Conservation (phyloP, 2,888 invertebrate species). For the Apotomis betuletana region DNA sequence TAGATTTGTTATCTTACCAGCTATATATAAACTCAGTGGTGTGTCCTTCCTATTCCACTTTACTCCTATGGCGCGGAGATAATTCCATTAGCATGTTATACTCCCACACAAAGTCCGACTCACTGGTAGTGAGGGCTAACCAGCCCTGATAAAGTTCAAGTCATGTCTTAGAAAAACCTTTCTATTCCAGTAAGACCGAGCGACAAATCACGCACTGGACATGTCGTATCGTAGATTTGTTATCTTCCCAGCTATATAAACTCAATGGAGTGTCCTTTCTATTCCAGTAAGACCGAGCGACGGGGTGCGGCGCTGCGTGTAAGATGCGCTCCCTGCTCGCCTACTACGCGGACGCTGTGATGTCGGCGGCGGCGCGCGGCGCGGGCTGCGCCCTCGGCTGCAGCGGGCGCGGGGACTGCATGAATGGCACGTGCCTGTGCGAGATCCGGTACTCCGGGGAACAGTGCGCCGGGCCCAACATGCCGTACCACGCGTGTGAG, state of each 20-base stretch:
- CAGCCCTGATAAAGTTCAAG: too few relatives aligned
- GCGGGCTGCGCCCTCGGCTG: slow-evolving; percentile 89
- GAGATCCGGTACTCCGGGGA: slow-evolving; percentile 94
- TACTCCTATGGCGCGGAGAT: too few relatives aligned
- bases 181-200: too few relatives aligned
- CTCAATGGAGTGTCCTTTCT: background rate
- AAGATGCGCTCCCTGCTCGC: slow-evolving; percentile 79
- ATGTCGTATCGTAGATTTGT: too few relatives aligned
- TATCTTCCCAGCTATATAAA: background rate
- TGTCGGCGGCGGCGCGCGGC: slow-evolving; percentile 70
- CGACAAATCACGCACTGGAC: too few relatives aligned
- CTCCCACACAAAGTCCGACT: too few relatives aligned
- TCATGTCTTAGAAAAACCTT: too few relatives aligned
- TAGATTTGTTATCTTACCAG: too few relatives aligned
- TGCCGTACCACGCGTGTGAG: slow-evolving; percentile 86
- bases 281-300: slow-evolving; percentile 61
- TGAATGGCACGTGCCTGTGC: slow-evolving; percentile 95
- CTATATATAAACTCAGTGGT: background rate
- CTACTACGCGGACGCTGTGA: slow-evolving; percentile 78
- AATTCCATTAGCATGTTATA: too few relatives aligned
- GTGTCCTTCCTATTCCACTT: slow-evolving; percentile 51
- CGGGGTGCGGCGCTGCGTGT: slow-evolving; percentile 63
- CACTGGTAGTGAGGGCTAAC: too few relatives aligned
- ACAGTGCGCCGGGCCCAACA: slow-evolving; percentile 89
- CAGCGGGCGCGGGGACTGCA: slow-evolving; percentile 95